phyloP scores from a whole-genome alignment of 1,140 invertebrate species.

The Alviniconcha marisindica region DNA sequence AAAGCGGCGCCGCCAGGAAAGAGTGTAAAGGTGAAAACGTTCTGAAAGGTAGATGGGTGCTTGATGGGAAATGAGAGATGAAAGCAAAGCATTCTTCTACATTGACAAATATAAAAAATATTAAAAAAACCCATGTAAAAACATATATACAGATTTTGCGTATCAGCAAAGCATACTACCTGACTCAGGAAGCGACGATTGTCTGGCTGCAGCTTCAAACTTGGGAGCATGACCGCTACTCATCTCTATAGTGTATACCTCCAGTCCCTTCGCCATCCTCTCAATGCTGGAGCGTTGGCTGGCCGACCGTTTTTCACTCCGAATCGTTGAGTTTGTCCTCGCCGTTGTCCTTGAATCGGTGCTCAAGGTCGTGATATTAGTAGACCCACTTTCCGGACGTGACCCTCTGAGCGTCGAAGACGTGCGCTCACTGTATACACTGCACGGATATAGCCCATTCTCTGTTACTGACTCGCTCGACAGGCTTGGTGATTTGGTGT shows the following conservation, averaged over 20 bases:
- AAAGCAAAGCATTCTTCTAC: too few species aligned
- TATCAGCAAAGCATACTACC: background rate
- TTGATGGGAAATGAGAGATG: too few species aligned
- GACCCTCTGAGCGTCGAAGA: background rate
- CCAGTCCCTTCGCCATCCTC: background rate
- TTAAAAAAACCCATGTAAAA: background rate
- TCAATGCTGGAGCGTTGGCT: background rate
- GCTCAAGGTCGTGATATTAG: background rate
- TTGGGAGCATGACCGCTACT: background rate
- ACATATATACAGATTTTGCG: background rate
- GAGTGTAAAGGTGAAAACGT: too few species aligned
- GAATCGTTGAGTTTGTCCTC: background rate
- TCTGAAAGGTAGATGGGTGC: too few species aligned
- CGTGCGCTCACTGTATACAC: background rate
- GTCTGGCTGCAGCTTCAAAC: background rate
- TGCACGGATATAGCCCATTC: background rate
- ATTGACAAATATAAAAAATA: background rate
- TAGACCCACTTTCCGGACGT: background rate
- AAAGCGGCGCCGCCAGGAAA: too few species aligned
- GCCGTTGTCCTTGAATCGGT: background rate
- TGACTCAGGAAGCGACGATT: too few species aligned
- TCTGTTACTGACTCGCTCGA: background rate
- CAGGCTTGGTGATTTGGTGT: background rate
- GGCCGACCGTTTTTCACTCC: too few species aligned
- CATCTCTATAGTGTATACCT: conserved; percentile 15